Evolutionary conservation across 2,888 invertebrate species (phyloP).

Genomic region (Athripsodes cinereus): DNA sequence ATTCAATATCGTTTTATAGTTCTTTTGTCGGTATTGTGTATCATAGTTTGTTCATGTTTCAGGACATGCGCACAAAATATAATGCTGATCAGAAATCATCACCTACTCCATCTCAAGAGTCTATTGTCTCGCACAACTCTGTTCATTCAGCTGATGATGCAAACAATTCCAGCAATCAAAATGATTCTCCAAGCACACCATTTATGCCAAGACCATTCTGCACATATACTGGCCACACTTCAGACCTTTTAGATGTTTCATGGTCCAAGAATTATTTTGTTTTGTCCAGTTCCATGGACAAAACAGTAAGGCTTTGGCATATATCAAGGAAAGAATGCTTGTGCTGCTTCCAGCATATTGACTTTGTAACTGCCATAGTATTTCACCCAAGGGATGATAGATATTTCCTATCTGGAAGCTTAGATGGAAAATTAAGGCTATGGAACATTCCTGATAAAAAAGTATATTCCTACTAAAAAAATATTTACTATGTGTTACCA

Average conservation of each 20-base stretch:
- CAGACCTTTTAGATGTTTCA: conserved; percentile 92
- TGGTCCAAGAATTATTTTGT: conserved; percentile 99
- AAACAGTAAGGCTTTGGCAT: conserved; percentile 94
- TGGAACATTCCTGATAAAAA: conserved; percentile 99
- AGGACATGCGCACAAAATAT: conserved; percentile 94
- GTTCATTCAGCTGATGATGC: conserved; percentile 59
- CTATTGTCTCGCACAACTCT: conserved; percentile 60
- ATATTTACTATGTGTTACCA: no score
- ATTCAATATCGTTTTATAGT: no score
- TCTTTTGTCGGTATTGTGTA: no score
- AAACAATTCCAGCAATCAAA: conserved; percentile 50
- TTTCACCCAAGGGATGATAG: conserved; percentile 92
- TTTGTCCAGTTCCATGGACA: conserved; percentile 97
- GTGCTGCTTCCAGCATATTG: conserved; percentile 98
- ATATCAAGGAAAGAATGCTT: conserved; percentile 95
- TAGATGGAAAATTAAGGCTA: conserved; percentile 95
- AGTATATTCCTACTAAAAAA: no score
- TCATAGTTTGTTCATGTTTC: conserved; percentile 27
- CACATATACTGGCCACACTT: conserved; percentile 90
- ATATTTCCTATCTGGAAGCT: conserved; percentile 92
- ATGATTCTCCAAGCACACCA: conserved; percentile 57
- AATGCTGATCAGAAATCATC: conserved; percentile 82
- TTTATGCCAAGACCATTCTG: conserved; percentile 91
- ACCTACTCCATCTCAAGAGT: conserved; percentile 90
- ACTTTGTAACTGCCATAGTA: conserved; percentile 97